Base-by-base conservation (phyloP, 2,113 vertebrate species). In the Melanerpes aurifrons region DNA sequence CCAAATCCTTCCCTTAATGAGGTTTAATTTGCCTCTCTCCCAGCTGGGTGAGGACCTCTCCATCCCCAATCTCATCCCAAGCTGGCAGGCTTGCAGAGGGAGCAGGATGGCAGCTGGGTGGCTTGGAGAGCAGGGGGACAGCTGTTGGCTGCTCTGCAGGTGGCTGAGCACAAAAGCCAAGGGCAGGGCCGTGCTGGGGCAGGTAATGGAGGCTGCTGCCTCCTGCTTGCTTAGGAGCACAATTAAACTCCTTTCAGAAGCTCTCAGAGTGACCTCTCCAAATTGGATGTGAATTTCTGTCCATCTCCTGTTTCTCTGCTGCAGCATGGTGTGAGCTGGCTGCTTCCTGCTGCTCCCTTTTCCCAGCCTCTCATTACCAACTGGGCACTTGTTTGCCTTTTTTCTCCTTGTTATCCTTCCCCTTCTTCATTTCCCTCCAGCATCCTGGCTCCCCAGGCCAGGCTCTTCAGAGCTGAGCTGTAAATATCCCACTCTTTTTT, bases 341-440 rank as follows among this genome's bases (percentile, higher is more conserved):
- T 72, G 79, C 79, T 96, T 95, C 94, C 94, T 92, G 90, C 90
- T 40, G 87, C 15, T 94, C 84, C n/a, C 20, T 92, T 94, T 87
- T 63, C 87, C 81, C 22, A 22, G 78, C 0, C 0, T 3, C 7
- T 82, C 79, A 92, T 86, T 95, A 50, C 93, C 64, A 72, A 89
- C 84, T 31, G 31, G 13, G 24, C 12, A 6, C 7, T 11, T 24
- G 22, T 22, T 14, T 64, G 16, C 15, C 35, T 29, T 15, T 50
- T 48, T 70, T 26, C 8, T 22, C 16, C 47, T 53, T 56, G 16
- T 56, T 9, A 5, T 16, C 54, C 26, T 7, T 12, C 26, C 26
- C 50, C 11, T 53, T 53, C 22, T 25, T 53, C 3, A 25, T 68
- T 61, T 24, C 79, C 80, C 37, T 57, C n/a, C 72, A 13, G 70